These are phyloP conservation scores for Oryzias curvinotus DNA, from an alignment of 2,113 vertebrate genomes.

Conservation along the genomic window DNA sequence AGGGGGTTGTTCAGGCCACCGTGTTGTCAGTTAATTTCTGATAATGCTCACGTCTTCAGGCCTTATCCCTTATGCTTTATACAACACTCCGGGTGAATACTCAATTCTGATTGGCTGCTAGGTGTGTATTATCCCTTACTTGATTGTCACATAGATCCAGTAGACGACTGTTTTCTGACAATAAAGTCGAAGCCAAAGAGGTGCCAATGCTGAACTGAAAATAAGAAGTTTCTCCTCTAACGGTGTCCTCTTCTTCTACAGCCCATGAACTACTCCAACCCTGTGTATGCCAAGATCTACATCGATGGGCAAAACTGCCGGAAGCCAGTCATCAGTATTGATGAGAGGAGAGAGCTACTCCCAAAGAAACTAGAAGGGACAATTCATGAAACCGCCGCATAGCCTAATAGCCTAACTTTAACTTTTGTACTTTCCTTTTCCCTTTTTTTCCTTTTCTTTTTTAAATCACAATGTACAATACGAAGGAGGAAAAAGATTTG, in stretches of 20 bases:
- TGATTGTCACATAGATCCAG: no score
- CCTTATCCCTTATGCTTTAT: no score
- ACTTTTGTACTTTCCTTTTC: conserved; percentile 90
- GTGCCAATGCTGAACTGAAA: no score
- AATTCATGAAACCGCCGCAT: conserved; percentile 99
- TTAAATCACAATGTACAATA: conserved; percentile 83
- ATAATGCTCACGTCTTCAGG: no score
- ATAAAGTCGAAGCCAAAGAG: not conserved
- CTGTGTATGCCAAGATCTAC: conserved; percentile 97
- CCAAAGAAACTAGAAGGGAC: conserved; percentile 99
- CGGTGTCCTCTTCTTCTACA: conserved; percentile 52
- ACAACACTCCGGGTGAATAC: no score
- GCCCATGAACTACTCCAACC: conserved; percentile 97
- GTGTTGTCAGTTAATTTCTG: no score
- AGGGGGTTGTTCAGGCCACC: no score
- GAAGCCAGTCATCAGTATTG: conserved; percentile 95
- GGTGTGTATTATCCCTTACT: no score
- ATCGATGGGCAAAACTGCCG: conserved; percentile 95
- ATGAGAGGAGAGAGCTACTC: conserved; percentile 99
- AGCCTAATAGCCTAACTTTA: conserved; percentile 91
- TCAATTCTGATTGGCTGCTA: no score
- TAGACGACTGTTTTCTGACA: not conserved
- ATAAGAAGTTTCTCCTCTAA: no score
- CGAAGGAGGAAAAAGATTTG: conserved; percentile 77
- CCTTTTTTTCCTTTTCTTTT: conserved; percentile 78